Conservation (phyloP, 2,888 invertebrate species). For the Lingula anatina region DNA sequence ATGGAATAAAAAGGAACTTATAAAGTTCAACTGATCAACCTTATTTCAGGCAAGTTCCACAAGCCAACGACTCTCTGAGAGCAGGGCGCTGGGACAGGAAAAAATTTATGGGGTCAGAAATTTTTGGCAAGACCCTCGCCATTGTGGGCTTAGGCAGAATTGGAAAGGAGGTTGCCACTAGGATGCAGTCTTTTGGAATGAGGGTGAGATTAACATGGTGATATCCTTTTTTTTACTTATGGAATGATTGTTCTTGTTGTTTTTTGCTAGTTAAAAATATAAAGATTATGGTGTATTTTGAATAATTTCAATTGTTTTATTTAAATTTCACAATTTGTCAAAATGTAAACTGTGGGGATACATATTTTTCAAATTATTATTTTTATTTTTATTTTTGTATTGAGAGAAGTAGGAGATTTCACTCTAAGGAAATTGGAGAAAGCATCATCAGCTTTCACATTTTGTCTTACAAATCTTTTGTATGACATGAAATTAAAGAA, state of each 20-base stretch:
- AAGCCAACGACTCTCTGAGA: slow-evolving; percentile 66
- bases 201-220: no score
- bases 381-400: no score
- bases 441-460: no score
- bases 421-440: no score
- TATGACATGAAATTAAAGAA: no score
- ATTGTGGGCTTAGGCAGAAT: slow-evolving; percentile 92
- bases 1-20: no score
- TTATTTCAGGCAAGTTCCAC: slow-evolving; percentile 44
- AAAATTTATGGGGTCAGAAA: slow-evolving; percentile 76
- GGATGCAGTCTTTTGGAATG: slow-evolving; percentile 97
- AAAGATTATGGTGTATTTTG: not conserved
- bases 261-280: not conserved
- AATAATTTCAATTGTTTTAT: not conserved
- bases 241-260: not conserved
- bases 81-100: slow-evolving; percentile 92
- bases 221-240: not conserved
- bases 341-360: no score
- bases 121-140: slow-evolving; percentile 86
- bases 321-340: no score
- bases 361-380: no score
- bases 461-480: no score
- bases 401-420: no score
- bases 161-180: slow-evolving; percentile 85
- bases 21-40: no score